Percentiles rank a stretch among this genome's conserved stretches.
Evolutionary conservation across 2,888 invertebrate genomes (phyloP).

Genomic region (Drosophila fungiperda): DNA sequence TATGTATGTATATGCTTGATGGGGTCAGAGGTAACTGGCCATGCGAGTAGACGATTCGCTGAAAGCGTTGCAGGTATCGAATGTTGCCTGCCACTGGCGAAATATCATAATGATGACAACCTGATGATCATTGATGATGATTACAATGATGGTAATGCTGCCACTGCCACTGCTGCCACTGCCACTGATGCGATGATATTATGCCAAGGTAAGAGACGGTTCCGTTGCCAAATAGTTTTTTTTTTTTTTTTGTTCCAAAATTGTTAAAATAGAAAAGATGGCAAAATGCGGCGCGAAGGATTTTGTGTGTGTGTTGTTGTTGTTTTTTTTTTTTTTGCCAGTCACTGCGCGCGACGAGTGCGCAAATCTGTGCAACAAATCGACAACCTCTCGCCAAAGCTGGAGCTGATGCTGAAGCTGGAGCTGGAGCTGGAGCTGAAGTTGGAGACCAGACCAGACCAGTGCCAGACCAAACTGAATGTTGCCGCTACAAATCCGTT

Average conservation of each 20-base stretch:
- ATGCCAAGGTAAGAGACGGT: conserved; percentile 77
- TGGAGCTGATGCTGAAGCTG: conserved; percentile 5
- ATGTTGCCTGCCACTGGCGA: conserved; percentile 34
- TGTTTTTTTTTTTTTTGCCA: conserved; percentile 60
- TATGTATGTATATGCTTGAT: not conserved
- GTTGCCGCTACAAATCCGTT: conserved; percentile 54
- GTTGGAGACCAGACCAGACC: conserved; percentile 12
- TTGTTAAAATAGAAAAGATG: conserved; percentile 65
- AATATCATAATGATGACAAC: conserved; percentile 39
- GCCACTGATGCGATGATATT: conserved; percentile 63
- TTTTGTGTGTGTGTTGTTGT: conserved; percentile 24
- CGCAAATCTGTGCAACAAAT: conserved; percentile 70
- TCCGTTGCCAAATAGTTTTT: conserved; percentile 66
- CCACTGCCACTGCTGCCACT: conserved; percentile 10
- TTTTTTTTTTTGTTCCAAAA: conserved; percentile 20
- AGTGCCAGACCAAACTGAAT: conserved; percentile 31
- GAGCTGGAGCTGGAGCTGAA: conserved; percentile 5
- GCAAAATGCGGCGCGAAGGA: conserved; percentile 60
- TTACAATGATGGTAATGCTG: conserved; percentile 22
- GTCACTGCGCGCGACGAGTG: conserved; percentile 68
- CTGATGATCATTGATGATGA: conserved; percentile 30
- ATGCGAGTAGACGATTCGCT: not conserved
- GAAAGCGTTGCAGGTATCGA: conserved; percentile 58
- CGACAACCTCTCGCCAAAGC: conserved; percentile 60
- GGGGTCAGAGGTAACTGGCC: not conserved